Percentiles rank a stretch among this genome's conserved stretches.
Conservation (phyloP, 2,797 vertebrate species). For the Spheniscus humboldti region DNA sequence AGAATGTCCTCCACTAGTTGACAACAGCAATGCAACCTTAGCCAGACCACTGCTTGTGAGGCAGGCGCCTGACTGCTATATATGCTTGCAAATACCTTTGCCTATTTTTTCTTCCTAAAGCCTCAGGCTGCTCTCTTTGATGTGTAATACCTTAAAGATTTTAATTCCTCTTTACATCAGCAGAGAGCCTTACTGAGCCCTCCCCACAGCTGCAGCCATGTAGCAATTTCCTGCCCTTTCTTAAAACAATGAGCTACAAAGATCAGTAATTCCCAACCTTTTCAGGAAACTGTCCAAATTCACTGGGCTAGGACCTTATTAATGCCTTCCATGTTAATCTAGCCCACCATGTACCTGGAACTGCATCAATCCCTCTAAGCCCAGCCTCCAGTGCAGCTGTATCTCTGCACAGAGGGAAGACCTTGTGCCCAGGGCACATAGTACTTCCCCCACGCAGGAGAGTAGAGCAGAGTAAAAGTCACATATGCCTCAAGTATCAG, state of each 20-base stretch:
- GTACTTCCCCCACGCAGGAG: background rate
- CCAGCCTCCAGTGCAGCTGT: background rate
- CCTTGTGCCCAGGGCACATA: background rate
- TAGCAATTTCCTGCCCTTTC: constrained; percentile 65
- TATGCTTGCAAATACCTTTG: constrained; percentile 21
- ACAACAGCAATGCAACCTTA: constrained; percentile 18
- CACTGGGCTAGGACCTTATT: constrained; percentile 38
- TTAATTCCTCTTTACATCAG: constrained; percentile 66
- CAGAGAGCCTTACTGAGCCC: constrained; percentile 44
- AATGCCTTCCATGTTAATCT: constrained; percentile 34
- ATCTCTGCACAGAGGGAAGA: background rate
- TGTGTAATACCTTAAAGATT: constrained; percentile 64
- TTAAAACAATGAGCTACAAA: constrained; percentile 63
- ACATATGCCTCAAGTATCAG: background rate
- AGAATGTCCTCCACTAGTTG: background rate
- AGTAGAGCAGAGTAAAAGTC: background rate
- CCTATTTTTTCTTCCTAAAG: constrained; percentile 16
- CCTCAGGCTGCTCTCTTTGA: constrained; percentile 33
- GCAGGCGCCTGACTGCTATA: constrained; percentile 37
- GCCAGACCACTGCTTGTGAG: constrained; percentile 22
- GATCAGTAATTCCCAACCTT: constrained; percentile 55
- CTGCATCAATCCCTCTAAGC: constrained; percentile 12
- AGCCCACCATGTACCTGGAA: constrained; percentile 51
- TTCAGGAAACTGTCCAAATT: constrained; percentile 49
- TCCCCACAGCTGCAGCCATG: constrained; percentile 38